phyloP scores from a whole-genome alignment of 2,113 vertebrate genomes.

The Anser brachyrhynchus region DNA sequence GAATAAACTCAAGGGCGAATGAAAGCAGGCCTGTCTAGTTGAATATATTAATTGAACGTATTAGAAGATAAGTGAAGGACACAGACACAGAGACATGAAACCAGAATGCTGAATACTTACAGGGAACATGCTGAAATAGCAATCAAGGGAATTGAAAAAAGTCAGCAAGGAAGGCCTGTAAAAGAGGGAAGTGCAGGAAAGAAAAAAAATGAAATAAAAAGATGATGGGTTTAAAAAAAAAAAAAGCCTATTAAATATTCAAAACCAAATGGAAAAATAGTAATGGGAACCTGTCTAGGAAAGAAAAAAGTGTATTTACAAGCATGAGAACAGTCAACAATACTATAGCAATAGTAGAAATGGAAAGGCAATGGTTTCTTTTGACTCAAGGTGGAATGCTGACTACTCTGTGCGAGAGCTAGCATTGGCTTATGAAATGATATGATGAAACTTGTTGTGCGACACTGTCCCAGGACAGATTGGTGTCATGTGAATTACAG shows the following conservation, averaged over 20 bases:
- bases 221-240: neutral
- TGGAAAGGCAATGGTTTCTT: neutral
- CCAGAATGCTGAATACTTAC: neutral
- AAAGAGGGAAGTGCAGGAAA: neutral
- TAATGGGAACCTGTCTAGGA: neutral
- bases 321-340: accelerated
- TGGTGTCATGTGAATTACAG: neutral
- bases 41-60: neutral
- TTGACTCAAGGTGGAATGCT: neutral
- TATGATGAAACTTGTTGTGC: neutral
- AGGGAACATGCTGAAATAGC: neutral
- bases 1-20: neutral
- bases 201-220: neutral
- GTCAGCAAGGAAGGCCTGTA: neutral
- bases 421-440: neutral
- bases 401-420: neutral
- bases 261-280: neutral
- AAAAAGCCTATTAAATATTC: neutral
- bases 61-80: neutral
- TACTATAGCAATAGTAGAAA: neutral
- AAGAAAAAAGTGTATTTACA: neutral
- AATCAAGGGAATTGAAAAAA: neutral
- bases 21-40: neutral
- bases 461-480: neutral
- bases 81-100: neutral